Evolutionary conservation across 2,797 vertebrate genomes (phyloP).

Genomic region (Cheirogaleus major): DNA sequence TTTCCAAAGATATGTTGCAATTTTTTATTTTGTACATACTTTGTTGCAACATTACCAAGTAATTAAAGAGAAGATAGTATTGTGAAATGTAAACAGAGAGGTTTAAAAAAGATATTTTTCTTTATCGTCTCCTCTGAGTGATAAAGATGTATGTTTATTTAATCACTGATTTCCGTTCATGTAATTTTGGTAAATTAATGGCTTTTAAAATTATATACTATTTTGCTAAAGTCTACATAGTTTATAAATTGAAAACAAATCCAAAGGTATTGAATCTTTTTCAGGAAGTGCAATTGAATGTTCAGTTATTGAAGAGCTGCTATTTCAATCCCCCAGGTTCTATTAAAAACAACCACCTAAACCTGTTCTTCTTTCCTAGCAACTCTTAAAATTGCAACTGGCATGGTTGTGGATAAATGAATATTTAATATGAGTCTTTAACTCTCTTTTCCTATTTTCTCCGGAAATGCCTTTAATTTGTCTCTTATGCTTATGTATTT

Average conservation of each 20-base stretch:
- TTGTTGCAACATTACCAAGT: constrained; percentile 73
- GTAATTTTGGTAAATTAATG: constrained; percentile 58
- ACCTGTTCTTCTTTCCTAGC: not conserved
- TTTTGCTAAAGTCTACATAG: constrained; percentile 52
- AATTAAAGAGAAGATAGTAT: constrained; percentile 73
- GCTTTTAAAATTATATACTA: constrained; percentile 41
- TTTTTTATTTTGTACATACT: constrained; percentile 67
- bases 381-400: not conserved
- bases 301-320: not conserved
- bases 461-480: constrained; percentile 37
- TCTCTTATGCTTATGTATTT: constrained; percentile 32
- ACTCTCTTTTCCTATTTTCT: not conserved
- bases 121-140: constrained; percentile 74
- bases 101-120: constrained; percentile 79
- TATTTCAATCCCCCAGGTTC: constrained; percentile 56
- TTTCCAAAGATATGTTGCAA: constrained; percentile 60
- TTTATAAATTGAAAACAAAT: constrained; percentile 61
- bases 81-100: constrained; percentile 68
- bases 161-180: constrained; percentile 49
- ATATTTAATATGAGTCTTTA: constrained; percentile 19
- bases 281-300: constrained; percentile 55
- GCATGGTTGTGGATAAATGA: not conserved
- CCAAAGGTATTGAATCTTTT: not conserved
- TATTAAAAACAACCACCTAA: not conserved
- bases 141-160: constrained; percentile 50